A percentile compares a stretch with the other conserved stretches of the same genome.
Conservation (phyloP, 2,888 invertebrate genomes). For the Drosophila antonietae region DNA sequence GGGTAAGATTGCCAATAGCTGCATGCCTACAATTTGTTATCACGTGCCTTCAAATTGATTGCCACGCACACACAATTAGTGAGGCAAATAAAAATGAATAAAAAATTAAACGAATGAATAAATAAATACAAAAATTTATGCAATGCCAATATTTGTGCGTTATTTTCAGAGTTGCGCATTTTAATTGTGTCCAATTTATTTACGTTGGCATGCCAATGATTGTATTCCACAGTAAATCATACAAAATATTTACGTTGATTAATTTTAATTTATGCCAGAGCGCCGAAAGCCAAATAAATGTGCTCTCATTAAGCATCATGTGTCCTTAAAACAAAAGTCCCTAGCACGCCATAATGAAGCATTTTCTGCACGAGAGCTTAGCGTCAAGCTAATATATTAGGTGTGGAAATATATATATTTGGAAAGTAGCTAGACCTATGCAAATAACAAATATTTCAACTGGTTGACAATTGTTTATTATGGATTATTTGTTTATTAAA, state of each 20-base stretch:
- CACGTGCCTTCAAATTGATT: slow-evolving; percentile 56
- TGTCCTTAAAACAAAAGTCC: slow-evolving; percentile 10
- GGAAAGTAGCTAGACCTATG: too few species aligned
- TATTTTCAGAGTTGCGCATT: slow-evolving; percentile 39
- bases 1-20: slow-evolving; percentile 38
- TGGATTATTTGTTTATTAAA: too few species aligned
- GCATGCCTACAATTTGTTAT: slow-evolving; percentile 21
- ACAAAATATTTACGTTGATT: slow-evolving; percentile 35
- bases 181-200: slow-evolving; percentile 39
- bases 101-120: slow-evolving; percentile 7
- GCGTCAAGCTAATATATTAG: background rate
- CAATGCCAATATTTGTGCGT: slow-evolving; percentile 48
- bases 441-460: too few species aligned
- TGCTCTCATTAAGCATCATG: slow-evolving; percentile 39
- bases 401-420: too few species aligned
- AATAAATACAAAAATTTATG: background rate
- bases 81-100: background rate
- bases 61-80: slow-evolving; percentile 26
- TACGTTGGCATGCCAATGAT: background rate
- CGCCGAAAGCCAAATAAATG: slow-evolving; percentile 46
- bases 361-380: background rate
- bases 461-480: too few species aligned
- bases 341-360: background rate
- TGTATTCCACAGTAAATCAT: slow-evolving; percentile 32
- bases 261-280: slow-evolving; percentile 34